Evolutionary conservation across 2,888 invertebrate genomes (phyloP), one percentile per base, ranked within the genome.

Genomic region (Clostera curtula): DNA sequence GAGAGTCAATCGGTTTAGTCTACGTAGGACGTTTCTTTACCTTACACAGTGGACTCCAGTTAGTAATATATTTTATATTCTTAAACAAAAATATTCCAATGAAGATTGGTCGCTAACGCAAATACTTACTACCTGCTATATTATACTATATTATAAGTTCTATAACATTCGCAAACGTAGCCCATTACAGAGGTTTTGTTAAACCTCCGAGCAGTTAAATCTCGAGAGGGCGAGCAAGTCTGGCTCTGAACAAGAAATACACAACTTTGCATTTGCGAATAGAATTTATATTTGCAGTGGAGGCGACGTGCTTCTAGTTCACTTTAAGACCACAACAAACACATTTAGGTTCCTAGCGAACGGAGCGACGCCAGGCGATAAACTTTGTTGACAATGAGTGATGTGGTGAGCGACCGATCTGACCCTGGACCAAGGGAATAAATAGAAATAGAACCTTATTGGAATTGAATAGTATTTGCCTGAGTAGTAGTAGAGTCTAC

Each of bases 371-470:
- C 47, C 40, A 36, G 34, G 57, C 59, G 64, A 69, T 68, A 71
- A 73, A 76, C 60, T 74, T 75, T 67, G 72, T 72, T 75, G 79
- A 77, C 79, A 76, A 74, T 72, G 74, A 75, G 68, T 69, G 74
- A 79, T 76, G 71, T 61, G 47, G 46, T 50, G 43, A 53, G 47
- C 47, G 46, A 42, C 34, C 47, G 49, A 47, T 45, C 38, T 38
- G 39, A 42, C 37, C 36, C 42, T n/a, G 38, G 36, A 35, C 24
- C 40, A n/a, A n/a, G n/a, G n/a, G n/a, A n/a, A n/a, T n/a, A n/a
- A n/a, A n/a, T n/a, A n/a, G n/a, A n/a, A n/a, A n/a, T n/a, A n/a
- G n/a, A n/a, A n/a, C n/a, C n/a, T n/a, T n/a, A n/a, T n/a, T n/a
- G n/a, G n/a, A n/a, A n/a, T n/a, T n/a, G n/a, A n/a, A n/a, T n/a